Evolutionary conservation across 2,113 vertebrate species (phyloP), one percentile per base, ranked within the genome.

Genomic region (Damaliscus lunatus): DNA sequence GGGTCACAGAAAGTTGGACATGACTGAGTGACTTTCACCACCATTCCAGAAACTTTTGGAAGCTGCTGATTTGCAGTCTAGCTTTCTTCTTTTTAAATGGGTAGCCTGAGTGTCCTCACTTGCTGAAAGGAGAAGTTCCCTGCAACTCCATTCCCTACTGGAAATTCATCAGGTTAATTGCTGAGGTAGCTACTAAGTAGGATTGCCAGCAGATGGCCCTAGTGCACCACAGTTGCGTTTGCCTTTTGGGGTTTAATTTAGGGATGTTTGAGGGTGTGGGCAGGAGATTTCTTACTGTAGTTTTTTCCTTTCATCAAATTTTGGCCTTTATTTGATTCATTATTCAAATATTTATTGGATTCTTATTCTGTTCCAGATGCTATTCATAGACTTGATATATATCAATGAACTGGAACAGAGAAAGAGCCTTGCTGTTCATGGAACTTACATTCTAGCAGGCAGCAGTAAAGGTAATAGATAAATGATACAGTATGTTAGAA

Each of bases 121-220:
- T 64, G 21, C 52, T 57, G 14, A 88, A 33, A 29, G 53, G 50
- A 64, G 16, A 3, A 31, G 12, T 15, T 86, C 12, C 13, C 11
- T 57, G 60, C 3, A 31, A 9, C 16, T 57, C 11, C 40, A 2
- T 36, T 67, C 33, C 23, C 31, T 7, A 1, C 12, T 40, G 62
- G 13, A 74, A 93, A 92, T 84, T 71, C 46, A 53, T 82, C 50
- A 52, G 9, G 87, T 43, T 62, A 57, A 9, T 91, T 78, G 80
- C 48, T 78, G 67, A 87, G 55, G 13, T 31, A 91, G 36, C 74
- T 40, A n/a, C 15, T 86, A 50, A 74, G 40, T 50, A 36, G 60
- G 60, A 17, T 80, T 67, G 50, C 84, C 95, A 92, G 95, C 59
- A 97, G 97, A 92, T 92, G 90, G 94, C 90, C 15, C 80, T 67